phyloP scores from a whole-genome alignment of 1,140 invertebrate genomes.

The Bombyx mori region DNA sequence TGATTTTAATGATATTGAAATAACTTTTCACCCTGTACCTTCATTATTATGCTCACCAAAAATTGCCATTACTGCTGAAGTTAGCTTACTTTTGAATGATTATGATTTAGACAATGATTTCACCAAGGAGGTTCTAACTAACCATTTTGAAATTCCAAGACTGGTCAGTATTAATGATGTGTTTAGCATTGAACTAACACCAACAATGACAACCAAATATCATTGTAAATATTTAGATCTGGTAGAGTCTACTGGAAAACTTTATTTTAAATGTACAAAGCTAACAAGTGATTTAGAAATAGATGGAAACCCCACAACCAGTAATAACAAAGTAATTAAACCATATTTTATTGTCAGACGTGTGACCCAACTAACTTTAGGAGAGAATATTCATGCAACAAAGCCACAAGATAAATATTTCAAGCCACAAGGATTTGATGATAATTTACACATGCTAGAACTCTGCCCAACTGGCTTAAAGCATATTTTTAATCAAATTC shows the following conservation, averaged over 20 bases:
- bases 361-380: slow-evolving; percentile 57
- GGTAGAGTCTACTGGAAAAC: slow-evolving; percentile 37
- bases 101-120: slow-evolving; percentile 61
- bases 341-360: slow-evolving; percentile 60
- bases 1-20: slow-evolving; percentile 23
- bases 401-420: slow-evolving; percentile 51
- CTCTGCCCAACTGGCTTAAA: slow-evolving; percentile 54
- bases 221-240: slow-evolving; percentile 62
- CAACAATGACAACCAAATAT: slow-evolving; percentile 48
- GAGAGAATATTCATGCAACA: slow-evolving; percentile 49
- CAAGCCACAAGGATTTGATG: slow-evolving; percentile 14
- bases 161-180: slow-evolving; percentile 54
- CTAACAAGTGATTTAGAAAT: slow-evolving; percentile 22
- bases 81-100: slow-evolving; percentile 49
- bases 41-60: slow-evolving; percentile 48
- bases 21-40: slow-evolving; percentile 46
- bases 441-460: slow-evolving; percentile 19
- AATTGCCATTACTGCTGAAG: slow-evolving; percentile 50
- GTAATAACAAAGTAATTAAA: slow-evolving; percentile 26
- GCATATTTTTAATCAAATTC: slow-evolving; percentile 53
- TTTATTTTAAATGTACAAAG: slow-evolving; percentile 62
- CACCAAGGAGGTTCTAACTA: slow-evolving; percentile 54
- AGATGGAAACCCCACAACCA: slow-evolving; percentile 6
- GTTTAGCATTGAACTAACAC: slow-evolving; percentile 52
- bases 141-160: slow-evolving; percentile 62